phyloP scores from a whole-genome alignment of 1,140 invertebrate species.

The Varroa destructor region DNA sequence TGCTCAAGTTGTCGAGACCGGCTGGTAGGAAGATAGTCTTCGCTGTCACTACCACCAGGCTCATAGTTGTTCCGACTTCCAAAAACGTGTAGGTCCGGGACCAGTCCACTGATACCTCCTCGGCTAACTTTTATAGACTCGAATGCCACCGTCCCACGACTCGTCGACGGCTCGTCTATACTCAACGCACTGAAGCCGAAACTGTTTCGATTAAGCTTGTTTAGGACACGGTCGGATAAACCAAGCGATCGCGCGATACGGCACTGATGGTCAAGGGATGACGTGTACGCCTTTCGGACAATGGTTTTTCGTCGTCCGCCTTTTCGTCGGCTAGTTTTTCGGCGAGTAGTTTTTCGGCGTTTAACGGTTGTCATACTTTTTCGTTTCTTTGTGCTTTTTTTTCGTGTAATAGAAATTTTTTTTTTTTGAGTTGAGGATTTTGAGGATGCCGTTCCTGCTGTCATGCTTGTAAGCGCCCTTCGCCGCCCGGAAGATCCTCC shows the following conservation, averaged over 20 bases:
- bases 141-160: background rate
- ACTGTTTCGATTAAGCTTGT: slow-evolving; percentile 12
- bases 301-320: slow-evolving; percentile 11
- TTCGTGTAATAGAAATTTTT: too few species aligned
- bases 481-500: background rate
- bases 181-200: background rate
- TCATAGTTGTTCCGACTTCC: slow-evolving; percentile 1
- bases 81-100: background rate
- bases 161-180: slow-evolving; percentile 7
- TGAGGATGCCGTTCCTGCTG: too few species aligned
- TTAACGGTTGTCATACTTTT: background rate
- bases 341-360: background rate
- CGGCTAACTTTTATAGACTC: background rate
- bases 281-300: slow-evolving; percentile 5
- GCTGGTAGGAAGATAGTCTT: background rate
- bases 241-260: slow-evolving; percentile 12
- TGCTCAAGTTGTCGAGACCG: background rate
- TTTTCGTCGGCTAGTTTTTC: slow-evolving; percentile 4
- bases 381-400: background rate
- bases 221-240: background rate
- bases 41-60: background rate
- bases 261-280: background rate
- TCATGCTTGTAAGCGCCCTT: background rate
- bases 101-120: background rate
- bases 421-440: too few species aligned